Evolutionary conservation across 2,113 vertebrate species (phyloP).

Genomic region (Myotis lucifugus): DNA sequence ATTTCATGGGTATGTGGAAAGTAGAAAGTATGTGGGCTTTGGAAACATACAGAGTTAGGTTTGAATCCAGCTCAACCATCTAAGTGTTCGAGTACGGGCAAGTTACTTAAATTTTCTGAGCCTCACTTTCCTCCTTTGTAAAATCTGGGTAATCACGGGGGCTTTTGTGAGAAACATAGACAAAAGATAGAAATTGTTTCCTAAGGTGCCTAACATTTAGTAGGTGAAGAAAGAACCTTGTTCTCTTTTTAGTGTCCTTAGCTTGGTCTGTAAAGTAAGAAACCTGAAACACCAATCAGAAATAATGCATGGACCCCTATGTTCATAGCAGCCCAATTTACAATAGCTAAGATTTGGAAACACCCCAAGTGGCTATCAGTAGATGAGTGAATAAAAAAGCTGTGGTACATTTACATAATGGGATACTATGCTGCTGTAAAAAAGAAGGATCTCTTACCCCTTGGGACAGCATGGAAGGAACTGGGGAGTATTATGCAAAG

Average conservation of each 20-base stretch:
- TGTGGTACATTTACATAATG: too few relatives aligned
- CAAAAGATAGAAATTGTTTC: background rate
- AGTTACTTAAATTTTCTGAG: background rate
- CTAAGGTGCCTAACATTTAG: background rate
- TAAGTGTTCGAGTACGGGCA: background rate
- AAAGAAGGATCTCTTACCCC: too few relatives aligned
- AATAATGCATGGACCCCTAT: too few relatives aligned
- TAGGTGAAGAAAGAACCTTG: background rate
- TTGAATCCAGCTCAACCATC: background rate
- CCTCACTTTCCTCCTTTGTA: conserved; percentile 18
- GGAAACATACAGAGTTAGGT: background rate
- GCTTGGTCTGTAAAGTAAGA: background rate
- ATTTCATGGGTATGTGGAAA: background rate
- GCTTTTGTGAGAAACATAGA: background rate
- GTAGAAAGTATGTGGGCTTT: background rate
- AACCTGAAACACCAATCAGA: background rate
- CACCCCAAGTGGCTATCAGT: too few relatives aligned
- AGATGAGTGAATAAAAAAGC: too few relatives aligned
- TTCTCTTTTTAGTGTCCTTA: background rate
- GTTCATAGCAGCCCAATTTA: too few relatives aligned
- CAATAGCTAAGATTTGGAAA: too few relatives aligned
- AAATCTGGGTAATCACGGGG: background rate
- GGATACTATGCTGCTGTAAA: too few relatives aligned
- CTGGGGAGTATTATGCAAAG: too few relatives aligned
- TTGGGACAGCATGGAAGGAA: too few relatives aligned